phyloP scores from a whole-genome alignment of 2,113 vertebrate species.

The Furnarius figulus region DNA sequence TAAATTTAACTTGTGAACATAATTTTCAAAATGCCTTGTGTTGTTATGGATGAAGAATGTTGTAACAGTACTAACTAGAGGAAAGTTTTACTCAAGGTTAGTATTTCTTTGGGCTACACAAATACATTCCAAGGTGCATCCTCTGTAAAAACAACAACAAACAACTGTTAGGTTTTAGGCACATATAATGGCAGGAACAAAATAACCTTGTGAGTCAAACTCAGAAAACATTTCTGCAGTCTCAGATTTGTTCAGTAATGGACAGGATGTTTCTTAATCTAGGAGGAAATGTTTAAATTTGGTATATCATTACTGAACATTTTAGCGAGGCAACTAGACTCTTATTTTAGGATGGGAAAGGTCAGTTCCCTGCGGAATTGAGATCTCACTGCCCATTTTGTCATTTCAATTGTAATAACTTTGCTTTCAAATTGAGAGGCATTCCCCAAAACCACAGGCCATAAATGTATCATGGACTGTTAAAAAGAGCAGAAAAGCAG shows the following conservation, averaged over 20 bases:
- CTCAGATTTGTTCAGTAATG: not conserved
- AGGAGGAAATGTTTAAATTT: not conserved
- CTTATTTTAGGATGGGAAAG: not conserved
- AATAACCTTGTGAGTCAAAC: not conserved
- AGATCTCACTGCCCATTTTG: not conserved
- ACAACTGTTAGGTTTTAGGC: not conserved
- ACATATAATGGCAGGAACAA: not conserved
- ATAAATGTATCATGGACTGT: not conserved
- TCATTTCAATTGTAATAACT: not conserved
- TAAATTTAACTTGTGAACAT: not conserved
- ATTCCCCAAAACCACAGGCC: not conserved
- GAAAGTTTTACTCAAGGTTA: not conserved
- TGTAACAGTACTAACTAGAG: not conserved
- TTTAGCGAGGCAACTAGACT: not conserved
- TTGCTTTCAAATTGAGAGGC: not conserved
- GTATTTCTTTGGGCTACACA: not conserved
- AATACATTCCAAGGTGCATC: not conserved
- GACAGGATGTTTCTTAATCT: not conserved
- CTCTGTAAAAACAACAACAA: not conserved
- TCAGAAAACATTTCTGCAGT: not conserved
- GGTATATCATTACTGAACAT: not conserved
- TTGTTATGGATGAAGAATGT: not conserved
- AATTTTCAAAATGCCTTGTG: not conserved
- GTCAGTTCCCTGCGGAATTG: not conserved
- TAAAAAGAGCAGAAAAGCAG: not conserved